Percentiles rank a stretch among this genome's conserved stretches.
These are phyloP conservation scores for Adela reaumurella DNA, from an alignment of 2,888 invertebrate species.

Conservation along the genomic window DNA sequence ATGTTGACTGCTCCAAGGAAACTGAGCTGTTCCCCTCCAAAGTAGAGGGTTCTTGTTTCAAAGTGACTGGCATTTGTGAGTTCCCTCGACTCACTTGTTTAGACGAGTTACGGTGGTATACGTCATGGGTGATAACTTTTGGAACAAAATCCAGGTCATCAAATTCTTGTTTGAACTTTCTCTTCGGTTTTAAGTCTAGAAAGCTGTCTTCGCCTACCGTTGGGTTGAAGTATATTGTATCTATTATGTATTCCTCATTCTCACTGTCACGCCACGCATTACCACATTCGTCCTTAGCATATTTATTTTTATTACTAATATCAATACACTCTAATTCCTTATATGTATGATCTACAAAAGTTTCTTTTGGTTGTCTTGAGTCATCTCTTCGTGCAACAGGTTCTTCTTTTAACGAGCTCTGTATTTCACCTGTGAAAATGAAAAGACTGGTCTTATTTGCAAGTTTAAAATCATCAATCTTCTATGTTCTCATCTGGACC, in stretches of 20 bases:
- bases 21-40: not conserved
- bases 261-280: not conserved
- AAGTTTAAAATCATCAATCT: no score
- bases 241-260: not conserved
- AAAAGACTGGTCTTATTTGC: no score
- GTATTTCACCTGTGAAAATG: no score
- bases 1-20: not conserved
- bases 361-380: not conserved
- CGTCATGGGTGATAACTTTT: no score
- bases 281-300: not conserved
- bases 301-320: not conserved
- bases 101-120: no score
- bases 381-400: not conserved
- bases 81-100: not conserved
- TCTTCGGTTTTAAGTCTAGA: not conserved
- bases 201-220: not conserved
- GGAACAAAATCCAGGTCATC: not conserved
- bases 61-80: not conserved
- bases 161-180: not conserved
- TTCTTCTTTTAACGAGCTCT: no score
- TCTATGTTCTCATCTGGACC: no score
- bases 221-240: not conserved
- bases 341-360: no score
- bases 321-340: no score
- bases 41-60: not conserved